Evolutionary conservation across 2,888 invertebrate genomes (phyloP), one percentile per base, ranked within the genome.

Genomic region (Cataglyphis altisquamis): DNA sequence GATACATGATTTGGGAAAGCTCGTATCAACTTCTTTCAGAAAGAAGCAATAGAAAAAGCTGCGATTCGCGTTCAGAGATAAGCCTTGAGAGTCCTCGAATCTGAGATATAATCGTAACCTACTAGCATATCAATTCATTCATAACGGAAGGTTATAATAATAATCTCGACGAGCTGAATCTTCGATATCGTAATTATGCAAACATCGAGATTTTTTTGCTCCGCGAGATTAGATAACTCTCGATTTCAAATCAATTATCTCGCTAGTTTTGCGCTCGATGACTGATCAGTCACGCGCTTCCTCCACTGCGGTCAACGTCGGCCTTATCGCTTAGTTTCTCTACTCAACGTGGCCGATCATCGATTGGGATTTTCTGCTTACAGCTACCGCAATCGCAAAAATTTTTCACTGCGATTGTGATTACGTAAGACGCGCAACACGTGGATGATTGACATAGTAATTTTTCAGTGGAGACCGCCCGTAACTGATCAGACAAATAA

Each of bases 141-240:
- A 15, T 9, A 67, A 29, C 29, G 48, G 48, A 32, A 57, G 10
- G 15, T 29, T 29, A 29, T 29, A 29, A 1, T 41, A 1, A 57
- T 68, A 77, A 77, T 77, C 52, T 68, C n/a, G 39, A 32, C n/a
- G 12, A 57, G n/a, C n/a, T 78, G n/a, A 57, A 70, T 78, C 15
- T 41, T 68, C 29, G 25, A 55, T 15, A 5, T 41, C 18, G 15
- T 10, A 62, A 12, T 1, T 36, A n/a, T 18, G 18, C 0, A 62
- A 25, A 9, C 25, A 39, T 29, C 12, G 39, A 73, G n/a, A 60
- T 48, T 25, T 45, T 41, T 48, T 64, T 52, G n/a, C 52, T 39
- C n/a, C 8, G 39, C 25, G 21, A 15, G 18, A 67, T 41, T n/a
- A 18, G 18, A 21, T 39, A 9, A 18, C 8, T 25, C 52, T 52